Evolutionary conservation across 2,888 invertebrate genomes (phyloP).

Genomic region (Spilarctia lutea): DNA sequence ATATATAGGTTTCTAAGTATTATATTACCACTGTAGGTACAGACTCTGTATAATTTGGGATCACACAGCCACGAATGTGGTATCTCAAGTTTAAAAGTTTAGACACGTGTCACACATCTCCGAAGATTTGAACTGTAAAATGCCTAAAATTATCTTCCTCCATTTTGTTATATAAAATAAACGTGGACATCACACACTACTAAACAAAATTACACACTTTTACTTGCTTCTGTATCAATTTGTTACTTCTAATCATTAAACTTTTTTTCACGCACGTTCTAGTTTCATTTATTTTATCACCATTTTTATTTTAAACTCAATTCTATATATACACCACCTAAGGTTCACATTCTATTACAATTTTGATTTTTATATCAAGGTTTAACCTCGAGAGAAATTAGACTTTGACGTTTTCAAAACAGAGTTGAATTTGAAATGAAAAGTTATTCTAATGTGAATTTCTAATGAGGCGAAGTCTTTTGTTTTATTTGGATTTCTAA

Average conservation of each 20-base stretch:
- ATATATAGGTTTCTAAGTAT: too few relatives aligned
- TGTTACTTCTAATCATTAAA: constrained; percentile 43
- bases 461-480: constrained; percentile 48
- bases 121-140: constrained; percentile 13
- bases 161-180: constrained; percentile 24
- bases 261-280: constrained; percentile 49
- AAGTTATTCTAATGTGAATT: constrained; percentile 43
- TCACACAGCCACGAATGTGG: not conserved
- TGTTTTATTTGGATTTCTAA: constrained; percentile 62
- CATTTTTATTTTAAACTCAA: constrained; percentile 4
- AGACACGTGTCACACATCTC: constrained; percentile 3
- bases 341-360: not conserved
- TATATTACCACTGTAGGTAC: too few relatives aligned
- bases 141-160: constrained; percentile 4
- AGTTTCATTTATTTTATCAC: constrained; percentile 20
- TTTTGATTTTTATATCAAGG: not conserved
- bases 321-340: not conserved
- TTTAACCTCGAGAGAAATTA: not conserved
- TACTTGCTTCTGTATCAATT: constrained; percentile 43
- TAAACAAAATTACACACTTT: constrained; percentile 34
- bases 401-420: not conserved
- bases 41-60: not conserved
- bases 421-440: constrained; percentile 24
- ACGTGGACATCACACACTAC: constrained; percentile 18
- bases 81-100: not conserved